Base-by-base conservation (phyloP, 2,113 vertebrate species). In the Cranoglanis bouderius region DNA sequence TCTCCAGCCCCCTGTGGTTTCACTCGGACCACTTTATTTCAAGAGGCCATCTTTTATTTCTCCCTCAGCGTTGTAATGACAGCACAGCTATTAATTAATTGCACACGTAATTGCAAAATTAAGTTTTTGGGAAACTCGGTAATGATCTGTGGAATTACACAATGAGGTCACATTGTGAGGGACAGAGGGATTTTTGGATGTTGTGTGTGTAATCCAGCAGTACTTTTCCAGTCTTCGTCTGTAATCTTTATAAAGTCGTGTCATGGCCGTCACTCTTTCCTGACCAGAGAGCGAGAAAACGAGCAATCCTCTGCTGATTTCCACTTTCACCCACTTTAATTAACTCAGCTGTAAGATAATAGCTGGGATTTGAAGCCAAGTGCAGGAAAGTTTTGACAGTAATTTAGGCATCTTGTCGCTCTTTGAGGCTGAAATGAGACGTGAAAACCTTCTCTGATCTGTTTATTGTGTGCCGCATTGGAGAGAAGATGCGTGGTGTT, bases 31-130 rank as follows among this genome's bases (percentile, higher is more conserved):
- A 94, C 96, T 95, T 95, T 96, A 96, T 95, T 96, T 91, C 94
- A 93, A 91, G 92, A 91, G 91, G 93, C 93, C 92, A 95, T 95
- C 93, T 94, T 90, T 90, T 93, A 61, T 88, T 88, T 74, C 57
- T 38, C 57, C 70, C 35, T 77, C 72, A 94, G 93, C 94, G 91
- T 91, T 94, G 94, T 95, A 96, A 96, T 96, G 95, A 96, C 95
- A 95, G 95, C 94, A 95, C 94, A 96, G 94, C 95, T 95, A 96
- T 96, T 96, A 96, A 96, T 96, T 96, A 96, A 96, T 96, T 96
- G 96, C 95, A 95, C 95, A 93, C 95, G 95, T 96, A 96, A 96
- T 96, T 96, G 95, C 95, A 93, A 96, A 96, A 95, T 96, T 96
- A 96, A 96, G 95, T 96, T 96, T 96, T 88, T 93, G 95, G 94